phyloP scores from a whole-genome alignment of 2,113 vertebrate genomes.

The Phainopepla nitens region DNA sequence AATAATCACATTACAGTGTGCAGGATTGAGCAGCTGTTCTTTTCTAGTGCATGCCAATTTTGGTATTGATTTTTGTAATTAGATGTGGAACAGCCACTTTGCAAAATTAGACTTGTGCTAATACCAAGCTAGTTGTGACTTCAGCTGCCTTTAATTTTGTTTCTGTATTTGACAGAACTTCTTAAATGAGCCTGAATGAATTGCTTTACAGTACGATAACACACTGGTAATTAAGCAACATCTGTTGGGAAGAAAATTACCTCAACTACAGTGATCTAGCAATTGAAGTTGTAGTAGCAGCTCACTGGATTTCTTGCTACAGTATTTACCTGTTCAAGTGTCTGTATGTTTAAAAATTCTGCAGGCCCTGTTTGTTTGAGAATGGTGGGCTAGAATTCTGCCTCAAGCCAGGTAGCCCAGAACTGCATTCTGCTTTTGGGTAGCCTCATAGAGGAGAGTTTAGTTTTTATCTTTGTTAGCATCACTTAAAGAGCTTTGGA shows the following conservation, averaged over 20 bases:
- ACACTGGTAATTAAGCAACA: background rate
- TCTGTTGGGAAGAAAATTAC: background rate
- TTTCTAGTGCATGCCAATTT: background rate
- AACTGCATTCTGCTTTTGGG: background rate
- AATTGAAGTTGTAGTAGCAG: background rate
- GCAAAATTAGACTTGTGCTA: background rate
- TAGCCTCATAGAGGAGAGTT: background rate
- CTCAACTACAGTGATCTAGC: background rate
- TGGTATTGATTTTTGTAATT: constrained; percentile 37
- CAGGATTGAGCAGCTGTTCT: constrained; percentile 26
- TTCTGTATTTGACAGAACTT: background rate
- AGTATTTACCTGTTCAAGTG: background rate
- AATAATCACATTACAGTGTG: constrained; percentile 11
- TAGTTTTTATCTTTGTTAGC: background rate
- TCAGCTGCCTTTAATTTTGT: background rate
- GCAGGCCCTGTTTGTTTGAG: background rate
- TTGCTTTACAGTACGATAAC: background rate
- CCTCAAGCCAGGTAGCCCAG: background rate
- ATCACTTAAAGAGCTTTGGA: background rate
- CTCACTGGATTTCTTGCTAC: background rate
- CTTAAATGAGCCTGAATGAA: background rate
- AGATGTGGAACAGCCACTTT: background rate
- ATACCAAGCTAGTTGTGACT: background rate
- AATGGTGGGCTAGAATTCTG: background rate
- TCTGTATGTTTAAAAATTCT: background rate